Evolutionary conservation across 2,888 invertebrate genomes (phyloP), one percentile per base, ranked within the genome.

Genomic region (Epistrophe eligans): DNA sequence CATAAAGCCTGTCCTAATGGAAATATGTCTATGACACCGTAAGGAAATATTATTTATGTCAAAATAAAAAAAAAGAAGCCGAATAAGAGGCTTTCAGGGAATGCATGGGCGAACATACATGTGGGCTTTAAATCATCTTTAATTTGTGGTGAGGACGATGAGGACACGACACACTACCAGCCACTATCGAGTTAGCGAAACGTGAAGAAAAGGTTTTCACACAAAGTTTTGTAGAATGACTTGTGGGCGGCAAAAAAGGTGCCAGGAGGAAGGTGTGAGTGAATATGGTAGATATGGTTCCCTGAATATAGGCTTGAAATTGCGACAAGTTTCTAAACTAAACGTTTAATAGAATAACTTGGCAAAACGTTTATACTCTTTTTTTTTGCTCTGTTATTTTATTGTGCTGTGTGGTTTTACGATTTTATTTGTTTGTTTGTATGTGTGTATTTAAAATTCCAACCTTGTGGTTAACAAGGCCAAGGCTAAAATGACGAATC

Each of bases 321-420:
- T 77, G 81, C 77, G 73, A 79, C 81, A 82, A 81, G 77, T 77
- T 77, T 71, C 70, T 66, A 70, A 85, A 81, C 60, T 73, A 77
- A 60, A 60, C 60, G 48, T 32, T 48, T 48, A 66, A 43, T 48
- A 48, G n/a, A 48, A 66, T 66, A 66, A 66, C 57, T 35, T 58
- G 67, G 52, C 17, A 10, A 70, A 70, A 32, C 15, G 40, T 40
- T 55, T 10, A 13, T 11, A 3, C 13, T 70, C 9, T 35, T 19
- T 67, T 67, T 50, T 67, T 19, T 8, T 5, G 38, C 19, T 50
- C 32, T 66, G 48, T 50, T 67, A 50, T 67, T 67, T 50, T 19
- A 48, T 5, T 67, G 50, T 38, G 62, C 10, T 70, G 19, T 40
- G 40, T 38, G 52, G 70, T 40, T 70, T 70, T 70, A 24, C 7